Conservation (phyloP, 1,140 invertebrate genomes). For the Drosophila sproati region DNA sequence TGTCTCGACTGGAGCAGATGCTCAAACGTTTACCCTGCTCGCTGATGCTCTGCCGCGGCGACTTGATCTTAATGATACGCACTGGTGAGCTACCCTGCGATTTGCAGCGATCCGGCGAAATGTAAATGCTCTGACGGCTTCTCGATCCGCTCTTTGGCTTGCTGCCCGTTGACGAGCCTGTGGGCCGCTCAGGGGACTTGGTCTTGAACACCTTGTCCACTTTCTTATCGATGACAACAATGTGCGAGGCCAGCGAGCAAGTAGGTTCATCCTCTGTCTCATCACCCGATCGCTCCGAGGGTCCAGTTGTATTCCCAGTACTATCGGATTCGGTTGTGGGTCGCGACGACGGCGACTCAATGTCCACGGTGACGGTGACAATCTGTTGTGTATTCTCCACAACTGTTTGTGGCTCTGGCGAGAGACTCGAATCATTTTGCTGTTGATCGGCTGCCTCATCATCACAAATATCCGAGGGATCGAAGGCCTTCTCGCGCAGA, state of each 20-base stretch:
- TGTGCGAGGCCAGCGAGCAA: constrained; percentile 55
- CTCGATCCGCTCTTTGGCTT: constrained; percentile 53
- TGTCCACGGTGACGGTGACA: constrained; percentile 72
- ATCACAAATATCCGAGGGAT: constrained; percentile 59
- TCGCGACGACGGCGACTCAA: constrained; percentile 73
- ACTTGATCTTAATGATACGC: constrained; percentile 84
- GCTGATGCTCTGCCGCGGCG: constrained; percentile 72
- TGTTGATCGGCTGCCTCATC: constrained; percentile 72
- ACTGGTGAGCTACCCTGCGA: constrained; percentile 82
- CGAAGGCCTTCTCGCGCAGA: constrained; percentile 77
- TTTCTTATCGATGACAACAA: constrained; percentile 82
- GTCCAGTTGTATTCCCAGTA: constrained; percentile 67
- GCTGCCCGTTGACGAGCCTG: constrained; percentile 29
- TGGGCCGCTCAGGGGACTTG: constrained; percentile 66
- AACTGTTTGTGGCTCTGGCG: constrained; percentile 79
- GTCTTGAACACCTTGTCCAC: constrained; percentile 83
- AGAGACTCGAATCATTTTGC: constrained; percentile 79
- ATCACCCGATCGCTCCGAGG: constrained; percentile 76
- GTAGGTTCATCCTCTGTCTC: constrained; percentile 73
- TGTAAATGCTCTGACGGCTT: constrained; percentile 74
- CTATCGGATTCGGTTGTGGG: constrained; percentile 76
- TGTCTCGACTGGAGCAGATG: constrained; percentile 75
- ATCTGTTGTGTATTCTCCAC: constrained; percentile 82
- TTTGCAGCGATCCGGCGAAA: constrained; percentile 83
- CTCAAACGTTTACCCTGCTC: constrained; percentile 78